Evolutionary conservation across 2,888 invertebrate genomes (phyloP).

Genomic region (Labia minor): DNA sequence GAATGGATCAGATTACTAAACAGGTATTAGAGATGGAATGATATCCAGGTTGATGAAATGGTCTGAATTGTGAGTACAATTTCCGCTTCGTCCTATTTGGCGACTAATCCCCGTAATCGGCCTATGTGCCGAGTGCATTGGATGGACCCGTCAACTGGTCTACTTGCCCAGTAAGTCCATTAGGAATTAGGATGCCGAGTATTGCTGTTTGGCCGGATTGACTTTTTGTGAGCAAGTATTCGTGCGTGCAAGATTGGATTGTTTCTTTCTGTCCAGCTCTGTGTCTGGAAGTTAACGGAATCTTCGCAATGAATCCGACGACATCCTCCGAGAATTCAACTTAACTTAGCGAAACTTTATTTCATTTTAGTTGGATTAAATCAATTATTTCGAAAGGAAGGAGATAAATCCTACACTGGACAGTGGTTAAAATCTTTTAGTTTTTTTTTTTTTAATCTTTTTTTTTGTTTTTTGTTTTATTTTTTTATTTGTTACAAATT

Average conservation of each 20-base stretch:
- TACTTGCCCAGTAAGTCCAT: background rate
- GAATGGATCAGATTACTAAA: no score
- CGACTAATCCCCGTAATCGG: slow-evolving; percentile 7
- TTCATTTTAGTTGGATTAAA: background rate
- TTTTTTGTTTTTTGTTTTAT: no score
- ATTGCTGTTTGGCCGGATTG: background rate
- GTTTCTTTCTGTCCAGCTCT: background rate
- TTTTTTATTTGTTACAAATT: no score
- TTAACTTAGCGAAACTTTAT: background rate
- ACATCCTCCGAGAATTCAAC: background rate
- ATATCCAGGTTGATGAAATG: no score
- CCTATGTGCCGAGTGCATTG: background rate
- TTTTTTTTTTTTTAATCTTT: no score
- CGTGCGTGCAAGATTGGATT: slow-evolving; percentile 3
- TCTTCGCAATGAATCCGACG: background rate
- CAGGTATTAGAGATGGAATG: no score
- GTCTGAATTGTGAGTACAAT: background rate
- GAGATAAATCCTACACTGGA: no score
- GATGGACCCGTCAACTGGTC: background rate
- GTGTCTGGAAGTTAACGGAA: no score
- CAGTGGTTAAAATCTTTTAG: no score
- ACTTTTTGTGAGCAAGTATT: background rate
- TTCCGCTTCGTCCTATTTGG: background rate
- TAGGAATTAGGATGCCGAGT: background rate
- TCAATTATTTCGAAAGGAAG: no score